Evolutionary conservation across 2,888 invertebrate species (phyloP).

Genomic region (Parapristionchus giblindavisi): DNA sequence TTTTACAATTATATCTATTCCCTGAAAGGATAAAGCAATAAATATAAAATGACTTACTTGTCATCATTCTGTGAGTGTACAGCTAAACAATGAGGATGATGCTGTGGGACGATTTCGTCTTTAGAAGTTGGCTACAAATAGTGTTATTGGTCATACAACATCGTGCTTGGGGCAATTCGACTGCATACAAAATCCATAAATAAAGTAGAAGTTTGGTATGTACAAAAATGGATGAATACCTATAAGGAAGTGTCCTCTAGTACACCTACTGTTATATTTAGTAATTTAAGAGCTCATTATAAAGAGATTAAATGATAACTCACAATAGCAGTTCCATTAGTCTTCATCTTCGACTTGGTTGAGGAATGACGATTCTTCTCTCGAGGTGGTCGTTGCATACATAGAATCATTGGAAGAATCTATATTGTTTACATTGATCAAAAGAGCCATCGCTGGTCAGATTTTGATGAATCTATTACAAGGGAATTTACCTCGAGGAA

Average conservation of each 20-base stretch:
- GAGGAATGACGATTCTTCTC: conserved; percentile 41
- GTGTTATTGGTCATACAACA: too few species aligned
- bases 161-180: background rate
- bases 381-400: conserved; percentile 87
- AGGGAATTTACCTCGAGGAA: conserved; percentile 81
- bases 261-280: too few species aligned
- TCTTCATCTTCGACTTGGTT: background rate
- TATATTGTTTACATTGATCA: conserved; percentile 25
- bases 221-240: too few species aligned
- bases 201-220: too few species aligned
- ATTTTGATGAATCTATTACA: background rate
- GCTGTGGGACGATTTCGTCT: conserved; percentile 7
- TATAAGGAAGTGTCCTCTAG: too few species aligned
- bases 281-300: too few species aligned
- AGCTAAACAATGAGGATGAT: conserved; percentile 31
- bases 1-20: background rate
- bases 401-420: conserved; percentile 86
- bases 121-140: conserved; percentile 7
- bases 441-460: background rate
- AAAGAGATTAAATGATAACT: too few species aligned
- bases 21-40: background rate
- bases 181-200: too few species aligned
- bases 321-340: conserved; percentile 41
- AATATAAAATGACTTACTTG: background rate
- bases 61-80: conserved; percentile 2